A percentile compares a stretch with the other conserved stretches of the same genome.
phyloP scores from a whole-genome alignment of 2,888 invertebrate genomes.

The Andrena fulva region DNA sequence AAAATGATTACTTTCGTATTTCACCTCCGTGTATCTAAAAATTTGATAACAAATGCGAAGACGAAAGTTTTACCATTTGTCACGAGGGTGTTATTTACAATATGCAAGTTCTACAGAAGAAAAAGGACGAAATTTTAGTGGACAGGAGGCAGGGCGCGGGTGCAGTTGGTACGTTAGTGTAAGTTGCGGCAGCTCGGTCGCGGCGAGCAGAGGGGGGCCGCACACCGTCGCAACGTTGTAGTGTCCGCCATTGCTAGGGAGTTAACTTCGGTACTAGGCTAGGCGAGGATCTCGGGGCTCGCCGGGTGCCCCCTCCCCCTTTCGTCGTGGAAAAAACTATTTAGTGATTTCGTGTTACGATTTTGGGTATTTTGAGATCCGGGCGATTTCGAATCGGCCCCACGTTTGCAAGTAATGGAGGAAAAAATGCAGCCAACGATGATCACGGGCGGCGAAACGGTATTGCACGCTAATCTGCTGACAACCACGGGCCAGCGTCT shows the following conservation, averaged over 20 bases:
- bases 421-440: conserved; percentile 67
- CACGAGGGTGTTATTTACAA: neutral
- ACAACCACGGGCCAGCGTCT: conserved; percentile 65
- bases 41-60: too few relatives aligned
- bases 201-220: conserved; percentile 21
- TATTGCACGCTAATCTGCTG: conserved; percentile 58
- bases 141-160: neutral
- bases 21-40: too few relatives aligned
- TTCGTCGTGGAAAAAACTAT: conserved; percentile 77
- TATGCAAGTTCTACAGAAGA: neutral
- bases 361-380: conserved; percentile 77
- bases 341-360: conserved; percentile 82
- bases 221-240: conserved; percentile 27
- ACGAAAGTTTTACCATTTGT: neutral
- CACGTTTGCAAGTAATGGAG: conserved; percentile 65
- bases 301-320: conserved; percentile 59
- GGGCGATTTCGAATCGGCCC: conserved; percentile 69
- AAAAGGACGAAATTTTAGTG: neutral
- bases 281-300: conserved; percentile 60
- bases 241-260: conserved; percentile 79
- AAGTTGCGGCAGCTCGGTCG: conserved; percentile 18
- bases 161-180: conserved; percentile 24
- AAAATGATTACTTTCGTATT: too few relatives aligned
- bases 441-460: conserved; percentile 57
- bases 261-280: conserved; percentile 81